phyloP scores from a whole-genome alignment of 2,113 vertebrate species.

The Oenanthe melanoleuca region DNA sequence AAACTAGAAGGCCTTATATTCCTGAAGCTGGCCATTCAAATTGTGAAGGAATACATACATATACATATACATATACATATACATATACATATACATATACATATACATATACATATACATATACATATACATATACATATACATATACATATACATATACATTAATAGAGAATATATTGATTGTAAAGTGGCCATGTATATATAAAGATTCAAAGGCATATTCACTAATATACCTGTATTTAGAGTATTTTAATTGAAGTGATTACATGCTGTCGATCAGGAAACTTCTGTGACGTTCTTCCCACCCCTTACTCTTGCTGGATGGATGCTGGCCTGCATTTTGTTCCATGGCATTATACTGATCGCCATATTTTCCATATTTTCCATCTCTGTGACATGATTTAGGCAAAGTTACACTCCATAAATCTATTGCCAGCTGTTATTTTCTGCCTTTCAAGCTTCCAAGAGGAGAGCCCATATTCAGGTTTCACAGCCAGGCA shows the following conservation, averaged over 20 bases:
- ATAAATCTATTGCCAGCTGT: neutral
- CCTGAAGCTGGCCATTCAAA: neutral
- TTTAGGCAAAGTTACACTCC: neutral
- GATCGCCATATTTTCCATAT: neutral
- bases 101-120: too few relatives aligned
- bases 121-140: too few relatives aligned
- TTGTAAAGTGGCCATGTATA: fast-evolving
- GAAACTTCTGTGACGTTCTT: neutral
- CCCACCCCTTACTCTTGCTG: neutral
- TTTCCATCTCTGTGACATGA: neutral
- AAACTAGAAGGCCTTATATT: neutral
- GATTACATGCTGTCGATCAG: neutral
- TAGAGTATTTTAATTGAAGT: neutral
- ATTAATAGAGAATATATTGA: neutral
- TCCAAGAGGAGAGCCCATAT: neutral
- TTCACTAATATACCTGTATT: neutral
- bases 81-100: too few relatives aligned
- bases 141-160: too few relatives aligned
- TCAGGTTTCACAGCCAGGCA: slow-evolving; percentile 20
- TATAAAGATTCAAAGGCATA: neutral
- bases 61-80: too few relatives aligned
- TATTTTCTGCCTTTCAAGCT: neutral
- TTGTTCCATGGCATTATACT: neutral
- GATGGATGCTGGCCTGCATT: neutral
- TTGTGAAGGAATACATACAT: neutral